Conservation (phyloP, 2,113 vertebrate genomes). For the Saccopteryx bilineata region DNA sequence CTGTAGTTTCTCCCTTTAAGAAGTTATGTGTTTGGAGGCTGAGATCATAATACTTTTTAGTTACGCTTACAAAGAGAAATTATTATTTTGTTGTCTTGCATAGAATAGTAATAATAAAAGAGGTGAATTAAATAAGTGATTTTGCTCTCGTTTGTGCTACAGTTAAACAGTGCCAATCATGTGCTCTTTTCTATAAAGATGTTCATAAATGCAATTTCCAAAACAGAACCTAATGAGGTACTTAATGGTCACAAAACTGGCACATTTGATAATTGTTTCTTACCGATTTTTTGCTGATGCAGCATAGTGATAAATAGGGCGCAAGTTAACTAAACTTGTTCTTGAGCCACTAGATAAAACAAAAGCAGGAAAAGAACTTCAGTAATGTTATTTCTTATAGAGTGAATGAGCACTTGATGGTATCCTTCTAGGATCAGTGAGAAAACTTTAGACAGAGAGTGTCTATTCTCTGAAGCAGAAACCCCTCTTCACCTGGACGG, state of each 20-base stretch:
- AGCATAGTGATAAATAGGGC: conserved; percentile 78
- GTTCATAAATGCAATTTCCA: conserved; percentile 85
- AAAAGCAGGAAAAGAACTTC: conserved; percentile 56
- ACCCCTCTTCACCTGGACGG: accelerated
- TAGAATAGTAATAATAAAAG: conserved; percentile 67
- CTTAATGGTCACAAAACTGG: conserved; percentile 89
- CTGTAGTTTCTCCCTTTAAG: conserved; percentile 61
- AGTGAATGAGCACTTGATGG: not conserved
- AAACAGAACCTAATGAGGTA: conserved; percentile 89
- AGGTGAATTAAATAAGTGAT: conserved; percentile 60
- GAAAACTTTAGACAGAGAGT: not conserved
- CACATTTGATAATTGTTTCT: conserved; percentile 91
- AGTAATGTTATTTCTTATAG: not conserved
- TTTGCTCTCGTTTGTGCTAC: conserved; percentile 51
- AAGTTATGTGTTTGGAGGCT: conserved; percentile 44
- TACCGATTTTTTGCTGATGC: conserved; percentile 87
- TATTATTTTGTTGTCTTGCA: conserved; percentile 66
- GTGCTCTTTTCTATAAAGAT: conserved; percentile 76
- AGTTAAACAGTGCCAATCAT: conserved; percentile 78
- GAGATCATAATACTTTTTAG: conserved; percentile 52
- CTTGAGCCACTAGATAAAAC: conserved; percentile 81
- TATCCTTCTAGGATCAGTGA: not conserved
- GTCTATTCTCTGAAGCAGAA: not conserved
- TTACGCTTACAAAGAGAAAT: conserved; percentile 72
- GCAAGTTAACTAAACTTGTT: conserved; percentile 82